Percentiles rank a stretch among this genome's conserved stretches.
Evolutionary conservation across 2,888 invertebrate species (phyloP).

Genomic region (Argyra leucocephala): DNA sequence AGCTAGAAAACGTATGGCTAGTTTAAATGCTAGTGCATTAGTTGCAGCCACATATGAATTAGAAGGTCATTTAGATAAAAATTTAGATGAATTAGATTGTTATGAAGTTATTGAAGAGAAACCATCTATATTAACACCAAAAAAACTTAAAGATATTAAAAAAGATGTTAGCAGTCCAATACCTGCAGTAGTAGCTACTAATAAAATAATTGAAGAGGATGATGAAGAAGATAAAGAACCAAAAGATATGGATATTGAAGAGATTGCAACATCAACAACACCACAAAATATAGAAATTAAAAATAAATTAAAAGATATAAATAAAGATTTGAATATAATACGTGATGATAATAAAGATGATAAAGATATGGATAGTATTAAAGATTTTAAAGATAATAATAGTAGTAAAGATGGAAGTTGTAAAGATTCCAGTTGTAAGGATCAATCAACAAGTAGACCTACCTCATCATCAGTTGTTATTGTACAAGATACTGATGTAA

Average conservation of each 20-base stretch:
- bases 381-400: slow-evolving; percentile 29
- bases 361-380: slow-evolving; percentile 36
- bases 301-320: slow-evolving; percentile 25
- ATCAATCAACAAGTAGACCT: slow-evolving; percentile 38
- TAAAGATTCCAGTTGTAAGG: slow-evolving; percentile 27
- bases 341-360: slow-evolving; percentile 14
- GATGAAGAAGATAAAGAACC: slow-evolving; percentile 17
- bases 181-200: slow-evolving; percentile 36
- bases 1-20: slow-evolving; percentile 83
- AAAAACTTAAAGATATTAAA: slow-evolving; percentile 14
- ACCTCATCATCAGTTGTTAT: slow-evolving; percentile 59
- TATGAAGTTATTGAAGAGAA: slow-evolving; percentile 36
- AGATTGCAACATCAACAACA: background rate
- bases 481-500: slow-evolving; percentile 77
- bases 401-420: slow-evolving; percentile 18
- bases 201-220: slow-evolving; percentile 16
- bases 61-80: slow-evolving; percentile 41
- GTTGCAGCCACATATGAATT: slow-evolving; percentile 80
- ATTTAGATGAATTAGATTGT: slow-evolving; percentile 35
- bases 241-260: slow-evolving; percentile 16
- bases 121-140: slow-evolving; percentile 15
- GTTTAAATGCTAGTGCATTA: slow-evolving; percentile 81
- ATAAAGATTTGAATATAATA: slow-evolving; percentile 13
- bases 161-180: background rate
- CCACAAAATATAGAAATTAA: slow-evolving; percentile 22